Base-by-base conservation (phyloP, 1,140 invertebrate species). In the Semibalanus balanoides region DNA sequence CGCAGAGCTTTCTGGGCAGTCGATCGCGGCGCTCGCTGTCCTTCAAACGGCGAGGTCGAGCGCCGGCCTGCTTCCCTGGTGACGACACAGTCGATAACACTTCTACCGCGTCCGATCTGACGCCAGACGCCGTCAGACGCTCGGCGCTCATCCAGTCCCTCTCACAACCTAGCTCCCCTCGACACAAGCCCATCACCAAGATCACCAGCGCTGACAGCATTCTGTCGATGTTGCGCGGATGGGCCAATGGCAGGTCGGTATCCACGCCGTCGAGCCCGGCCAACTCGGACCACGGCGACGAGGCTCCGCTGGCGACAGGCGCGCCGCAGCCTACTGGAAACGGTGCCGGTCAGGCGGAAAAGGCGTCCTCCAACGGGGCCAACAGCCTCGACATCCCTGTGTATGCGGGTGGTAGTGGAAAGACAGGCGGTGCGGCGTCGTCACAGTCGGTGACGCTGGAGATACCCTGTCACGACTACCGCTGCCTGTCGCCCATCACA, bases 401-500 rank as follows among this genome's bases (percentile, higher is more conserved):
- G 70, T 72, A 7, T 9, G 28, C 70, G 9, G 70, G 70, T 5
- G 28, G 28, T n/a, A 72, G n/a, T 19, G 70, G 70, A 9, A 72
- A 30, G 28, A 72, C 22, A 3, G 29, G 70, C 29, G 28, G 29
- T 19, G 70, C 3, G 3, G 3, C n/a, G 3, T 30, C 29, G 70
- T 11, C 70, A 5, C n/a, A 72, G 51, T 64, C 51, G 3, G 70
- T 72, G 28, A 72, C 70, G n/a, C 70, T 72, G 3, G 90, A 92
- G 85, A 88, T 91, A 76, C 90, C 90, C 14, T 87, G 86, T 79
- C 84, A 85, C 81, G 89, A 89, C 64, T 83, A 83, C 76, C 89
- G 89, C 82, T 91, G 90, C 82, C 85, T 92, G 74, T 91, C 90
- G 40, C 89, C 90, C 0, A 91, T 91, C 76, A 84, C 89, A 73